phyloP scores from a whole-genome alignment of 2,888 invertebrate genomes.

The Griposia aprilina region DNA sequence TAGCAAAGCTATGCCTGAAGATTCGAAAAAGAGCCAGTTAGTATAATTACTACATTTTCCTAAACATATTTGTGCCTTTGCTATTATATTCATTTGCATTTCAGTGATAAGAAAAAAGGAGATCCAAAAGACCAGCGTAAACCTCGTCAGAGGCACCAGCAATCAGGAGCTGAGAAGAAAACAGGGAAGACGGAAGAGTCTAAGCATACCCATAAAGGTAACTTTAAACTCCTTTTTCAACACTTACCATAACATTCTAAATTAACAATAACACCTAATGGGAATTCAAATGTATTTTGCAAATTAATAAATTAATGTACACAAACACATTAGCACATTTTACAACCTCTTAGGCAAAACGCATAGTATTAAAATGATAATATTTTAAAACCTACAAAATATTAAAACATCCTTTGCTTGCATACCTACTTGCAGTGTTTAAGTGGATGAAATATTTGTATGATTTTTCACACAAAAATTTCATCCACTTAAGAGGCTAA shows the following conservation, averaged over 20 bases:
- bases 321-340: no score
- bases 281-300: not conserved
- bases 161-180: constrained; percentile 64
- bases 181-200: constrained; percentile 71
- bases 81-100: constrained; percentile 50
- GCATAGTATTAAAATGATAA: not conserved
- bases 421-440: not conserved
- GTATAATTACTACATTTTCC: constrained; percentile 50
- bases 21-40: constrained; percentile 80
- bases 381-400: not conserved
- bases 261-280: not conserved
- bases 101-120: constrained; percentile 79
- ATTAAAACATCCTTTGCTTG: not conserved
- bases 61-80: not conserved
- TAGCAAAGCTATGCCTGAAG: constrained; percentile 77
- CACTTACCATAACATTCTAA: not conserved
- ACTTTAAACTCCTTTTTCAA: not conserved
- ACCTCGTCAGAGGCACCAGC: constrained; percentile 76
- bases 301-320: not conserved
- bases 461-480: no score
- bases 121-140: constrained; percentile 85
- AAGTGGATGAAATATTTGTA: not conserved
- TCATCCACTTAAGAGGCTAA: no score
- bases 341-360: not conserved
- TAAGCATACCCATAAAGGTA: constrained; percentile 70